Evolutionary conservation across 2,113 vertebrate species (phyloP), one percentile per base, ranked within the genome.

Genomic region (Corythoichthys intestinalis): DNA sequence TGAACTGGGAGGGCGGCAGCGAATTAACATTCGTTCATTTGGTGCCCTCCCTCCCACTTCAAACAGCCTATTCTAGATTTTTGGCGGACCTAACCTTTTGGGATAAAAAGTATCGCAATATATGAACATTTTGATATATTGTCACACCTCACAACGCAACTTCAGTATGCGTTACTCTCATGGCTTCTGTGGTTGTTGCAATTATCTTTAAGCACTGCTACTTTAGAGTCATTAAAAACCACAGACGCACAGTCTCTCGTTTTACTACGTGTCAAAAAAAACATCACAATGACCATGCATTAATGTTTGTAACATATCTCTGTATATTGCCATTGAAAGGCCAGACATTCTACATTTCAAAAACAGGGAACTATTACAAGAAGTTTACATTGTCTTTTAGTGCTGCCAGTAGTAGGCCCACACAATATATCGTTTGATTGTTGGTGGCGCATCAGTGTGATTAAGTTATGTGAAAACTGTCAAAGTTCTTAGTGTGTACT

Each of bases 71-170:
- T 28, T 28, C 20, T 28, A 28, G 20, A 28, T 28, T 28, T 28
- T 28, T 28, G 20, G 20, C 1, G 20, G 20, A 28, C 20, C 20
- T 28, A 28, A 28, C 20, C 20, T 28, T 28, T 28, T 28, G 20
- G 20, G 20, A 28, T 28, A 28, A 28, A 28, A 28, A 28, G 20
- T 28, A 28, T 28, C 20, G 20, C 20, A 28, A 28, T 28, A 28
- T 28, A 28, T 28, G 20, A 28, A 28, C 20, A 28, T 28, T 28
- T 1, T 28, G 20, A 28, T 28, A 28, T 28, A 34, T 69, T 2
- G 35, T 69, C 14, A 61, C 39, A 73, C 48, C 64, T 79, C 75
- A 70, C 63, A 67, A 83, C 73, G 77, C 68, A 61, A 46, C 70
- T 5, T 44, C 41, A 44, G 41, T 44, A 56, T 52, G 50, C 49